Conservation (phyloP, 2,888 invertebrate species). For the Rhimphoctona megacephalus region DNA sequence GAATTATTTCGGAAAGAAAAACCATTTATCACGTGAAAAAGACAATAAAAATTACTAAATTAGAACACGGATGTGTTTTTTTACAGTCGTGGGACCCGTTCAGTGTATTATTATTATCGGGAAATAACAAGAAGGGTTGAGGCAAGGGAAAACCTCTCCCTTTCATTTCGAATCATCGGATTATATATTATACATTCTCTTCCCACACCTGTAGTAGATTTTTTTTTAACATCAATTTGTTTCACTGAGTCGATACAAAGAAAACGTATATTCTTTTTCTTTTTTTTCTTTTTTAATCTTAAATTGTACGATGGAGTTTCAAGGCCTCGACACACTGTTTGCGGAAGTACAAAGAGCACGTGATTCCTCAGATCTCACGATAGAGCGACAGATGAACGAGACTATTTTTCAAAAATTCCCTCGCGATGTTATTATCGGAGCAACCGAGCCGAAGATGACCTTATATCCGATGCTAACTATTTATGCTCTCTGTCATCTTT, state of each 20-base stretch:
- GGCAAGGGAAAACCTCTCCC: slow-evolving; percentile 4
- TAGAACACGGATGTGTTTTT: slow-evolving; percentile 6
- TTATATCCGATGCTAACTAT: slow-evolving; percentile 48
- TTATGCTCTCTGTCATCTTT: slow-evolving; percentile 29
- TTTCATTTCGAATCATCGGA: slow-evolving; percentile 43
- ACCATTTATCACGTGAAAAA: background rate
- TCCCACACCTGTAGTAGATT: slow-evolving; percentile 23
- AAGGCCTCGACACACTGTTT: slow-evolving; percentile 43
- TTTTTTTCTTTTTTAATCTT: slow-evolving; percentile 46
- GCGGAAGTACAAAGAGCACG: slow-evolving; percentile 47
- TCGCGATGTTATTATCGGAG: slow-evolving; percentile 45
- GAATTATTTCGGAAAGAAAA: background rate
- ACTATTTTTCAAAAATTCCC: slow-evolving; percentile 41
- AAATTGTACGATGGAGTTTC: slow-evolving; percentile 31
- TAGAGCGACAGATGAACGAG: slow-evolving; percentile 36
- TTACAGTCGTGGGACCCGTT: slow-evolving; percentile 51
- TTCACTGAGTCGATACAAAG: slow-evolving; percentile 18
- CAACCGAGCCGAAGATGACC: slow-evolving; percentile 50
- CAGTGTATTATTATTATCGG: slow-evolving; percentile 41
- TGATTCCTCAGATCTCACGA: slow-evolving; percentile 28
- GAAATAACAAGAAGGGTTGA: slow-evolving; percentile 53
- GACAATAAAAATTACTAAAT: background rate
- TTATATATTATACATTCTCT: slow-evolving; percentile 17
- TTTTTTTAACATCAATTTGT: slow-evolving; percentile 27
- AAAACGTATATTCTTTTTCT: slow-evolving; percentile 33